Evolutionary conservation across 2,888 invertebrate species (phyloP).

Genomic region (Chymomyza amoena): DNA sequence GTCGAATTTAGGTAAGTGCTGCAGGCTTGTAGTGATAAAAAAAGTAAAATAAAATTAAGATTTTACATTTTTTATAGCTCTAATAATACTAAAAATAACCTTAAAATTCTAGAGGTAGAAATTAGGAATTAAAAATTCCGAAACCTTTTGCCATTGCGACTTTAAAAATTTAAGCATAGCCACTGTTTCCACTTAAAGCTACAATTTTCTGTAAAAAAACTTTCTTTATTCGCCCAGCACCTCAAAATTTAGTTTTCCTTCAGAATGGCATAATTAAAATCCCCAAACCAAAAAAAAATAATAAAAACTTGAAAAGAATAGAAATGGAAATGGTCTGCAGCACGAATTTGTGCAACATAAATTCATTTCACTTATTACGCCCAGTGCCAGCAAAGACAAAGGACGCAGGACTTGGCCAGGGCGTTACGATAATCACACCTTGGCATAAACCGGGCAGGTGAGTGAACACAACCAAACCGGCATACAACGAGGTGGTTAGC

Average conservation of each 20-base stretch:
- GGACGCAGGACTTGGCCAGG: conserved; percentile 24
- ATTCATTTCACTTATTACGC: conserved; percentile 60
- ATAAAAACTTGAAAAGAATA: conserved; percentile 2
- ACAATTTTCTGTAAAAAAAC: not conserved
- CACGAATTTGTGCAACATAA: conserved; percentile 50
- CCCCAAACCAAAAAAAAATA: not conserved
- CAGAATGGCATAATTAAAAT: conserved; percentile 40
- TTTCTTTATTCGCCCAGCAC: not conserved
- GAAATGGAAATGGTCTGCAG: conserved; percentile 17
- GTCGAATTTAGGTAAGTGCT: too few species aligned
- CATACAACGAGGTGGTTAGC: not conserved
- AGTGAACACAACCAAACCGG: not conserved
- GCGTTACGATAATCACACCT: conserved; percentile 52
- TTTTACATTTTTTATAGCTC: too few species aligned
- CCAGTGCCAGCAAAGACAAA: conserved; percentile 43
- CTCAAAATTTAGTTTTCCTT: not conserved
- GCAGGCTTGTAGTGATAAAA: too few species aligned
- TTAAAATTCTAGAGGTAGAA: too few species aligned
- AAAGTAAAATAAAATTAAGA: too few species aligned
- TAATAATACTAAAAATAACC: too few species aligned
- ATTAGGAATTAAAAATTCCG: too few species aligned
- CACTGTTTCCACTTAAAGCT: too few species aligned
- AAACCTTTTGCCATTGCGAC: not conserved
- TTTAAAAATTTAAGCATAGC: not conserved
- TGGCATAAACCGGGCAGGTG: conserved; percentile 27